Percentiles rank a stretch among this genome's conserved stretches.
These are phyloP conservation scores for Crypturellus undulatus DNA, from an alignment of 2,113 vertebrate species.

Conservation along the genomic window DNA sequence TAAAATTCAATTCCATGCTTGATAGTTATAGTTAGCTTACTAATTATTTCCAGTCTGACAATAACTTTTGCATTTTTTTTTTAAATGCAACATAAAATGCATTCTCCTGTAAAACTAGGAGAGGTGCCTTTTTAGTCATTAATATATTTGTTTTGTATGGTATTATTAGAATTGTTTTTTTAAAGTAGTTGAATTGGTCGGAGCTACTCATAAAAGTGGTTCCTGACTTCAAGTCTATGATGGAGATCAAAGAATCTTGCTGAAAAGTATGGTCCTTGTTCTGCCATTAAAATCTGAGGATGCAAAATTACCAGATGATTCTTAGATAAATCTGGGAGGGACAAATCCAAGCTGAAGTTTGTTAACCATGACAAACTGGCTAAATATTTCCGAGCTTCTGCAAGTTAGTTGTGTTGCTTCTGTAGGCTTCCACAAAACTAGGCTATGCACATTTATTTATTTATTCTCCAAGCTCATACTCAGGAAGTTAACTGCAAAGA, in stretches of 20 bases:
- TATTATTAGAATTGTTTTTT: neutral
- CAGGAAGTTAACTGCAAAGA: neutral
- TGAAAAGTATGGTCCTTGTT: neutral
- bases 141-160: neutral
- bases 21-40: neutral
- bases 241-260: neutral
- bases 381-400: neutral
- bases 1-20: constrained; percentile 16
- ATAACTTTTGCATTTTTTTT: neutral
- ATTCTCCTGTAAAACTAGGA: neutral
- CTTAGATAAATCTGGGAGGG: neutral
- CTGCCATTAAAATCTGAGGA: neutral
- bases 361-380: neutral
- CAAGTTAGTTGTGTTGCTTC: neutral
- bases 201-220: neutral
- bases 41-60: neutral
- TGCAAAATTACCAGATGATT: neutral
- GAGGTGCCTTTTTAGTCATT: neutral
- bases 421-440: neutral
- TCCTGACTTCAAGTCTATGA: neutral
- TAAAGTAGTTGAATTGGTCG: neutral
- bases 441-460: no score
- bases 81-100: neutral
- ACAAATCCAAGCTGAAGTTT: neutral
- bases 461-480: neutral